Base-by-base conservation (phyloP, 1,140 invertebrate species). In the Drosophila punjabiensis region DNA sequence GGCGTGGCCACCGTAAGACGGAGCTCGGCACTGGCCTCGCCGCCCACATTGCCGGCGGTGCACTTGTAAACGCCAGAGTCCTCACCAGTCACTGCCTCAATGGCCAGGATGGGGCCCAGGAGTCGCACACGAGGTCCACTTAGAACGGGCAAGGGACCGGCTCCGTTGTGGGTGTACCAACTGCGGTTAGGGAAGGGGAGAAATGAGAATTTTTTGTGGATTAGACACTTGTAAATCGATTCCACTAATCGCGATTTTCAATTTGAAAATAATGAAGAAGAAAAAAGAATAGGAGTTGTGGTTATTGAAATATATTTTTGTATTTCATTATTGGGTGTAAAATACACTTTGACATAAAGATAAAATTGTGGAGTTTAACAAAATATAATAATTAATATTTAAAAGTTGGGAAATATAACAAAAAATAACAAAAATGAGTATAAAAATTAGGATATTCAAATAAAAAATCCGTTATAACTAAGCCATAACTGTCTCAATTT, bases 21-120 rank as follows among this genome's bases (percentile, higher is more conserved):
- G 52, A 96, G 91, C 78, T 96, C 96, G 16, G 95, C 95, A 78
- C 95, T 96, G 0, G 95, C 94, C 92, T 96, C 96, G 1, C 96
- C 96, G 5, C 95, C 95, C 53, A 95, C 94, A 93, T 96, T 97
- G 16, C 95, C 94, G 4, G 96, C 95, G 4, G 95, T 93, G 89
- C 96, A 97, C 48, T 96, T 94, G 93, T 96, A 97, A 43, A 95
- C 93, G 3, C 96, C 96, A 43, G 95, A 95, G 86, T 97, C 96
- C 79, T 96, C 96, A 9, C 95, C 92, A 4, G 95, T 95, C 14
- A 96, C 95, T 4, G 96, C 95, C 89, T 96, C 96, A 55, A 97
- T 95, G 4, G 96, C 95, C 45, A 97, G 92, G 16, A 96, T 95
- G 4, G 96, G 95, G 4, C 96, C 96, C 0, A 96, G 93, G 30